Percentiles rank a stretch among this genome's conserved stretches.
Evolutionary conservation across 2,113 vertebrate species (phyloP).

Genomic region (Clarias magur): DNA sequence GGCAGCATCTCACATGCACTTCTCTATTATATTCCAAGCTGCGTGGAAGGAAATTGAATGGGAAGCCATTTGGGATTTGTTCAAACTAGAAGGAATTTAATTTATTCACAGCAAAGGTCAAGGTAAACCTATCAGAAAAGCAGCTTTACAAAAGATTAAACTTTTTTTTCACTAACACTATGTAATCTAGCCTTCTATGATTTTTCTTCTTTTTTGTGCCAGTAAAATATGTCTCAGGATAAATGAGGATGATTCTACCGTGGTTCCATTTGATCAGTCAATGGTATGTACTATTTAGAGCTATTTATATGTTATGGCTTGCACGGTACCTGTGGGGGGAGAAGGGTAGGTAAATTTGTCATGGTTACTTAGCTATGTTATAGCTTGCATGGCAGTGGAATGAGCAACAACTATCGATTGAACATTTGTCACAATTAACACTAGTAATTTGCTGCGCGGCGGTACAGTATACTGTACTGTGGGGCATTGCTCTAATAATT

Average conservation of each 20-base stretch:
- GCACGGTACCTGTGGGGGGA: background rate
- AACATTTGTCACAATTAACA: constrained; percentile 5
- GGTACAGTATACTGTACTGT: background rate
- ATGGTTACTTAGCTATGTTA: background rate
- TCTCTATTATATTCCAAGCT: background rate
- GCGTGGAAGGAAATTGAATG: background rate
- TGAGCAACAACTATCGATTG: background rate
- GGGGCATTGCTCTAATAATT: background rate
- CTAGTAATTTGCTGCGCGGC: background rate
- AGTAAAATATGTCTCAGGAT: background rate
- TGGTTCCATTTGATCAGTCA: background rate
- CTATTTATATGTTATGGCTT: background rate
- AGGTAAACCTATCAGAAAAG: background rate
- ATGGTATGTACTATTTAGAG: background rate
- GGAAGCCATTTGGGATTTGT: background rate
- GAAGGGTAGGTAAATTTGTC: background rate
- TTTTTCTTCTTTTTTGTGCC: background rate
- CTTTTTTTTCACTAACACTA: background rate
- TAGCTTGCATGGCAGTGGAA: background rate
- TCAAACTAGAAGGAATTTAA: background rate
- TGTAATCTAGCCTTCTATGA: background rate
- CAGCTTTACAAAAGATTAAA: background rate
- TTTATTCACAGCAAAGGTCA: background rate
- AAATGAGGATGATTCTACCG: background rate
- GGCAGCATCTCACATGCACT: background rate